Percentiles rank a stretch among this genome's conserved stretches.
Evolutionary conservation across 2,113 vertebrate genomes (phyloP).

Genomic region (Solea senegalensis): DNA sequence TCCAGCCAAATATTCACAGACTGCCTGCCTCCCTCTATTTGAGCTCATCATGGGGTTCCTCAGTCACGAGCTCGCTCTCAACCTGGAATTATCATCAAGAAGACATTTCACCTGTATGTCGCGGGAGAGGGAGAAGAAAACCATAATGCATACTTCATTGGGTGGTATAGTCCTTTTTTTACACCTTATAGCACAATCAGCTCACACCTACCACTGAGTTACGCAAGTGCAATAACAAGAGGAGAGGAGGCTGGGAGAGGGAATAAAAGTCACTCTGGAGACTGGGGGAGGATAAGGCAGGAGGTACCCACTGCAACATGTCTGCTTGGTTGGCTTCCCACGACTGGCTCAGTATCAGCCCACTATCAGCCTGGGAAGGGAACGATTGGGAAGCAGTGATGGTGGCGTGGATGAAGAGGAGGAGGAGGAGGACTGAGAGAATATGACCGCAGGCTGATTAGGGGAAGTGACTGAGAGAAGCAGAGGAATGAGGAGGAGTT

Average conservation of each 20-base stretch:
- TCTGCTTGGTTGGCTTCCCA: conserved; percentile 62
- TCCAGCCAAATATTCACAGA: conserved; percentile 58
- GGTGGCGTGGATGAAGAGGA: conserved; percentile 37
- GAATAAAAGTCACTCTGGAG: conserved; percentile 64
- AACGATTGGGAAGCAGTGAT: conserved; percentile 32
- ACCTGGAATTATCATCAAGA: conserved; percentile 35
- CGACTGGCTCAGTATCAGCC: conserved; percentile 59
- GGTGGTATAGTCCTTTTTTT: conserved; percentile 48
- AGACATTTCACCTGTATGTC: conserved; percentile 18
- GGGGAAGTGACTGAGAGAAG: conserved; percentile 21
- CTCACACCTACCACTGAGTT: conserved; percentile 69
- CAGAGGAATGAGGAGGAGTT: conserved; percentile 30
- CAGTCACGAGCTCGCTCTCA: conserved; percentile 8
- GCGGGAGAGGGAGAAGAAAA: conserved; percentile 17
- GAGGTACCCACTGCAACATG: conserved; percentile 58
- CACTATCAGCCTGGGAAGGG: conserved; percentile 56
- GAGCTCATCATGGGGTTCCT: conserved; percentile 31
- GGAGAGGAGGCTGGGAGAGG: conserved; percentile 51
- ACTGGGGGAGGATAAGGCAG: conserved; percentile 64
- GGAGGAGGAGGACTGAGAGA: conserved; percentile 17
- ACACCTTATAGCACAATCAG: conserved; percentile 68
- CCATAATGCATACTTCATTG: conserved; percentile 26
- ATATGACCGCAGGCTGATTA: conserved; percentile 47
- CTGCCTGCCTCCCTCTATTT: conserved; percentile 33
- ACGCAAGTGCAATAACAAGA: conserved; percentile 63